Percentiles rank a stretch among this genome's conserved stretches.
Conservation (phyloP, 1,140 invertebrate genomes). For the Schlechtendalia chinensis region DNA sequence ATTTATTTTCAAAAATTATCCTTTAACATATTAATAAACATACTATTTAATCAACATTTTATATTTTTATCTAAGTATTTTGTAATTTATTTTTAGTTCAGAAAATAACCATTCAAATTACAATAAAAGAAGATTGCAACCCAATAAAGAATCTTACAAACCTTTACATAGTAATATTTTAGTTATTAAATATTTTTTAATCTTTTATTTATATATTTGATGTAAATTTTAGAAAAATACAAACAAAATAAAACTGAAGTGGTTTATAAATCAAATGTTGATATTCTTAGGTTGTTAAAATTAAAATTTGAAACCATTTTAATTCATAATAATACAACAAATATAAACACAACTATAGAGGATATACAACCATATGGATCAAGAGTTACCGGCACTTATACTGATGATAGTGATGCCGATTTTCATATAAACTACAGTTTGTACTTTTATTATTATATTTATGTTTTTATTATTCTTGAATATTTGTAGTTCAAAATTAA, state of each 20-base stretch:
- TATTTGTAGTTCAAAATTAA: too few species aligned
- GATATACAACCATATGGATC: conserved; percentile 57
- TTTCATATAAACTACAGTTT: conserved; percentile 59
- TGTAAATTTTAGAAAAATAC: conserved; percentile 13
- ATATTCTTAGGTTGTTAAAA: neutral
- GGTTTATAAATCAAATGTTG: neutral
- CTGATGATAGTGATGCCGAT: conserved; percentile 58
- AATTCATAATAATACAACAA: neutral
- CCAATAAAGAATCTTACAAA: neutral
- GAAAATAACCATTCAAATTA: neutral
- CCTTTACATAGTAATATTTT: neutral
- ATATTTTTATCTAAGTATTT: neutral
- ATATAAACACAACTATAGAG: neutral
- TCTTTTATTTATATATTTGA: neutral
- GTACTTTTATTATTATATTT: neutral
- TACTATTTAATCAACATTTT: neutral
- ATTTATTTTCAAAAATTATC: too few species aligned
- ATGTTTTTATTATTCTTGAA: neutral
- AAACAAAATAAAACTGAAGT: neutral
- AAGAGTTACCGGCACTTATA: conserved; percentile 57
- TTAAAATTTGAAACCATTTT: conserved; percentile 7
- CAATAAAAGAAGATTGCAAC: neutral
- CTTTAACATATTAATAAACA: too few species aligned
- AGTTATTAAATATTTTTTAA: neutral
- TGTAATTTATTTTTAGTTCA: neutral